Evolutionary conservation across 2,888 invertebrate species (phyloP), one percentile per base, ranked within the genome.

Genomic region (Agrochola macilenta): DNA sequence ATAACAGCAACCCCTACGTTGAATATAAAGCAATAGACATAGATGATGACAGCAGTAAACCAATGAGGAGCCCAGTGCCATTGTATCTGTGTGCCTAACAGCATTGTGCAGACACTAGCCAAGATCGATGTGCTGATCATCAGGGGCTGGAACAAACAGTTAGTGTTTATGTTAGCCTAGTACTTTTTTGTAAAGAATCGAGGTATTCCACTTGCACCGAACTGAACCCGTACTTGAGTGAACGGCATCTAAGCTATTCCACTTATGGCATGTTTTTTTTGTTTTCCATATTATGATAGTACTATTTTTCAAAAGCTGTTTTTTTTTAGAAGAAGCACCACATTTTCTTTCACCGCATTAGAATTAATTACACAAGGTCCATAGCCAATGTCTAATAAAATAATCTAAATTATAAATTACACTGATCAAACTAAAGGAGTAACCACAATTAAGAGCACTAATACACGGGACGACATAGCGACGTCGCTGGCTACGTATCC

Each of bases 1-100:
- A 97, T 94, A 0, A 95, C 93, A 1, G 95, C 96, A 0, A 95
- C 93, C 0, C 97, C 97, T 0, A 96, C 77, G 30, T 96, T 96
- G 82, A 94, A 97, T 0, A 94, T 91, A 58, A 97, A 95, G 58
- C 94, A 91, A 88, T 93, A 95, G 0, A 87, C 78, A 74, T 95
- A 95, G 72, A 95, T 94, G 35, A 94, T 75, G 61, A 93, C 75
- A 0, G 93, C 94, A 0, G 95, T 95, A 75, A 93, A 89, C 94
- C 94, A 95, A 61, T 93, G 92, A 0, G 95, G 94, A 0, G 92
- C 95, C 91, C 92, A 95, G 69, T 88, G 90, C 14, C 88, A 73
- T 54, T 94, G 92, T 23, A 95, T 89, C 81, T 95, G 95, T 0
- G 90, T 79, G 0, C 93, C 95, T 0, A 95, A 87, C 1, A 95